Evolutionary conservation across 1,140 invertebrate genomes (phyloP).

Genomic region (Hesperophylax magnus): DNA sequence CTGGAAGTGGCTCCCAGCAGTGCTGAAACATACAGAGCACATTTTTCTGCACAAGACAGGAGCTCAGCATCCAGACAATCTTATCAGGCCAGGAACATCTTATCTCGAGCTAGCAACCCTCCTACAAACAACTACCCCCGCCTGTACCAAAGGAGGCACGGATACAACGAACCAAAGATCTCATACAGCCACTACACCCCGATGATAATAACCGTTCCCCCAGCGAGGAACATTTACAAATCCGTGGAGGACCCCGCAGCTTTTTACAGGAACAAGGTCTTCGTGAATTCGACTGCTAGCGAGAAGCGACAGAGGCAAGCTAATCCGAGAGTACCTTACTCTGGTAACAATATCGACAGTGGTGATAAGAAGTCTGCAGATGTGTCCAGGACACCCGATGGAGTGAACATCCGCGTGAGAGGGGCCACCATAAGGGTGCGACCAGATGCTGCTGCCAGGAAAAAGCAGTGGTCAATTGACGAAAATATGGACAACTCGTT

Average conservation of each 20-base stretch:
- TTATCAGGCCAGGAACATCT: background rate
- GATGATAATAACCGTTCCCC: background rate
- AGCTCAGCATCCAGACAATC: background rate
- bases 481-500: slow-evolving; percentile 6
- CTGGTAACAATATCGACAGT: background rate
- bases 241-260: slow-evolving; percentile 27
- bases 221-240: slow-evolving; percentile 39
- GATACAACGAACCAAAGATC: background rate
- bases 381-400: background rate
- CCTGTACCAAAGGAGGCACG: background rate
- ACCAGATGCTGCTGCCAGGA: background rate
- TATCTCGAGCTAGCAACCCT: no score
- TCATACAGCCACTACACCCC: slow-evolving; percentile 26
- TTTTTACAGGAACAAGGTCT: slow-evolving; percentile 33
- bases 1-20: background rate
- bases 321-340: background rate
- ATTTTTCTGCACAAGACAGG: background rate
- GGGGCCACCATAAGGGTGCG: slow-evolving; percentile 19
- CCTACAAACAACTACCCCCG: background rate
- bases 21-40: background rate
- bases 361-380: background rate
- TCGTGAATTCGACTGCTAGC: slow-evolving; percentile 29
- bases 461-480: background rate
- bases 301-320: slow-evolving; percentile 16
- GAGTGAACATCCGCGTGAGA: slow-evolving; percentile 8